phyloP scores from a whole-genome alignment of 2,113 vertebrate genomes.

The Bombycilla garrulus region DNA sequence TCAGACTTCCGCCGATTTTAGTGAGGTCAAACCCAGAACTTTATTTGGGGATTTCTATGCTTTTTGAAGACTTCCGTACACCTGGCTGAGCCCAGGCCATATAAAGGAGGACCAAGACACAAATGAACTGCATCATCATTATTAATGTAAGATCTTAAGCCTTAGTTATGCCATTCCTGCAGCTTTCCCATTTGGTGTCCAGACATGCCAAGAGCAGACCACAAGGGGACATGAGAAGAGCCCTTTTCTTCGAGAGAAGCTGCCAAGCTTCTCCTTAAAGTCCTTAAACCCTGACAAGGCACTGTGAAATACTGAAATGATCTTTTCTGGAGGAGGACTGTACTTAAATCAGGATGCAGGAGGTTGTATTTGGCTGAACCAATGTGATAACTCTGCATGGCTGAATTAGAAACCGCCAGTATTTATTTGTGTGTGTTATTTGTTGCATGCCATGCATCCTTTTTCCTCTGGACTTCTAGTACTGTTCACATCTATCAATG shows the following conservation, averaged over 20 bases:
- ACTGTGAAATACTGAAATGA: neutral
- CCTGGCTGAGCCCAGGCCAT: neutral
- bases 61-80: constrained; percentile 5
- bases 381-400: neutral
- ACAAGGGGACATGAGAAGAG: neutral
- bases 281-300: neutral
- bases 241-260: neutral
- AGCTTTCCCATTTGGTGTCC: neutral
- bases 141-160: neutral
- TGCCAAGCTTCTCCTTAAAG: neutral
- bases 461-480: neutral
- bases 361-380: neutral
- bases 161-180: neutral
- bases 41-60: neutral
- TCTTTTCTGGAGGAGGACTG: neutral
- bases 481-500: neutral
- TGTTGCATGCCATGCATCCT: neutral
- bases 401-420: neutral
- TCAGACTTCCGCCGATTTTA: neutral
- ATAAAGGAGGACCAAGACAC: neutral
- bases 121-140: neutral
- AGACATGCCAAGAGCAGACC: neutral
- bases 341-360: neutral
- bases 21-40: neutral
- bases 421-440: neutral